A percentile compares a stretch with the other conserved stretches of the same genome.
Conservation (phyloP, 2,888 invertebrate species). For the Falcaria lacertinaria region DNA sequence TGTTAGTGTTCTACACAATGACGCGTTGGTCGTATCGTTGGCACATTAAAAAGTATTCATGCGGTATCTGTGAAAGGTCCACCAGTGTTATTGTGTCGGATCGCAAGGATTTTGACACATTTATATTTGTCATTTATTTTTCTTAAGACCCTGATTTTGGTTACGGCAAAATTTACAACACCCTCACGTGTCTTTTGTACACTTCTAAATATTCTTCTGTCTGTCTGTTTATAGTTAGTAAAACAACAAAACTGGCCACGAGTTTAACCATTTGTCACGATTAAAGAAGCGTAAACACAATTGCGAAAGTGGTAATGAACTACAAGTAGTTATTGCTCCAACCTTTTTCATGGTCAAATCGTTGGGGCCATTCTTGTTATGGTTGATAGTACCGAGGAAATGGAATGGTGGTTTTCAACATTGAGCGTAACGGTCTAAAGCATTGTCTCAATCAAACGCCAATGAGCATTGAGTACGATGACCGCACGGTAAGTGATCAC, state of each 20-base stretch:
- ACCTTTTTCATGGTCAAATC: slow-evolving; percentile 55
- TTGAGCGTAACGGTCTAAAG: slow-evolving; percentile 49
- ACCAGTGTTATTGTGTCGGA: slow-evolving; percentile 54
- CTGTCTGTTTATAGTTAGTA: slow-evolving; percentile 21
- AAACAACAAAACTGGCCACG: slow-evolving; percentile 34
- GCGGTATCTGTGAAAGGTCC: slow-evolving; percentile 69
- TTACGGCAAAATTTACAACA: slow-evolving; percentile 11
- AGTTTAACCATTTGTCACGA: slow-evolving; percentile 49
- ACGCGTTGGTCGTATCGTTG: slow-evolving; percentile 74
- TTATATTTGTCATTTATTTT: slow-evolving; percentile 53
- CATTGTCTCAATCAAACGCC: slow-evolving; percentile 74
- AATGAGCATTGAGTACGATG: slow-evolving; percentile 68
- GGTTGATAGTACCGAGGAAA: slow-evolving; percentile 50
- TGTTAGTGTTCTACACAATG: slow-evolving; percentile 61
- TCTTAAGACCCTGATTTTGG: slow-evolving; percentile 39
- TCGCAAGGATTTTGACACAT: slow-evolving; percentile 69
- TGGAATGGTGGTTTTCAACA: slow-evolving; percentile 47
- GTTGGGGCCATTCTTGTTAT: slow-evolving; percentile 49
- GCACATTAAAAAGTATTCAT: slow-evolving; percentile 79
- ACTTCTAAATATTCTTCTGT: slow-evolving; percentile 8
- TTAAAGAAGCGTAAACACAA: slow-evolving; percentile 66
- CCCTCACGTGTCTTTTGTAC: neutral
- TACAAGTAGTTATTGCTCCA: slow-evolving; percentile 40
- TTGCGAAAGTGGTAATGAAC: slow-evolving; percentile 69
- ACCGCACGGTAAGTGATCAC: slow-evolving; percentile 70